A percentile compares a stretch with the other conserved stretches of the same genome.
Conservation (phyloP, 1,140 invertebrate genomes). For the Drosophila funebris region DNA sequence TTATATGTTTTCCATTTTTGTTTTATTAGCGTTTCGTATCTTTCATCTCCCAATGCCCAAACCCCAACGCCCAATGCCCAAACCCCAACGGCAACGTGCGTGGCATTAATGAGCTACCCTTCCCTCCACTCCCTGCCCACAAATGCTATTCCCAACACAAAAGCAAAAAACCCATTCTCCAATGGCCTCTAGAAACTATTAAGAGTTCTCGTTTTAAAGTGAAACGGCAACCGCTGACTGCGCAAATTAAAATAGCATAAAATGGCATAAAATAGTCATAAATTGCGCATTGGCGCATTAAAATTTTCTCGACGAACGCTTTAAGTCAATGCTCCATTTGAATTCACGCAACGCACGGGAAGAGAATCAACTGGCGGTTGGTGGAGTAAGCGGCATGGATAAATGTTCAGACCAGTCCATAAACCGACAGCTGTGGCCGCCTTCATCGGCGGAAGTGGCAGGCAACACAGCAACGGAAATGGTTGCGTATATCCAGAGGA, state of each 20-base stretch:
- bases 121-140: not conserved
- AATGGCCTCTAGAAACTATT: conserved; percentile 27
- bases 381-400: not conserved
- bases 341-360: not conserved
- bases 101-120: conserved; percentile 70
- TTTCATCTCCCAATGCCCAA: conserved; percentile 14
- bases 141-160: not conserved
- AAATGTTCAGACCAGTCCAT: conserved; percentile 13
- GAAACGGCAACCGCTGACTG: conserved; percentile 47
- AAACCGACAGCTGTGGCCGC: conserved; percentile 47
- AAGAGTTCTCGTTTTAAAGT: conserved; percentile 48
- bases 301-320: conserved; percentile 56
- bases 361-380: not conserved
- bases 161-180: not conserved
- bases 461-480: conserved; percentile 52
- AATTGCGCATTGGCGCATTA: conserved; percentile 76
- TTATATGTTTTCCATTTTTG: conserved; percentile 82
- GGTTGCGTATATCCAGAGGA: conserved; percentile 62
- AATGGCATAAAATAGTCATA: conserved; percentile 75
- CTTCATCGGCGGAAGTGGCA: conserved; percentile 41
- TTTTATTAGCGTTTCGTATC: conserved; percentile 71
- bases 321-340: conserved; percentile 55
- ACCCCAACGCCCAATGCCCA: too few relatives aligned
- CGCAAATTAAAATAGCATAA: conserved; percentile 74
- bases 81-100: conserved; percentile 50